phyloP scores from a whole-genome alignment of 2,888 invertebrate genomes.

The Charanyca ferruginea region DNA sequence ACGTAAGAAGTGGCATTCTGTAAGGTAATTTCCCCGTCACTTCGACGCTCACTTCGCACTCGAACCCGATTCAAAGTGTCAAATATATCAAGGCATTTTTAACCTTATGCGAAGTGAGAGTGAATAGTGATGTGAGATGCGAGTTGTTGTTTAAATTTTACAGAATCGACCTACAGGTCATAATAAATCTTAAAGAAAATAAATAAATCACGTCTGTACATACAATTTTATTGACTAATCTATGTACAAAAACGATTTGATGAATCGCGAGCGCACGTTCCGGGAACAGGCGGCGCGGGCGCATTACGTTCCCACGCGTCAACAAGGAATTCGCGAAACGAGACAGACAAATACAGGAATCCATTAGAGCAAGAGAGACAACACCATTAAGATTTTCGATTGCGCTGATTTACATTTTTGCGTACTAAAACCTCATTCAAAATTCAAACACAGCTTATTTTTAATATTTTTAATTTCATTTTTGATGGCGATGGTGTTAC shows the following conservation, averaged over 20 bases:
- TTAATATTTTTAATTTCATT: constrained; percentile 13
- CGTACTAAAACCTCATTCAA: constrained; percentile 37
- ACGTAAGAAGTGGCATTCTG: too few species aligned
- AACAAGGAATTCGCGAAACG: constrained; percentile 76
- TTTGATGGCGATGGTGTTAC: neutral
- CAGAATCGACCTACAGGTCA: too few species aligned
- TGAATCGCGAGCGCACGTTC: constrained; percentile 84
- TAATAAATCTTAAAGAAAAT: constrained; percentile 4
- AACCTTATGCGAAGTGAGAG: too few species aligned
- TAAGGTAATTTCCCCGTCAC: too few species aligned
- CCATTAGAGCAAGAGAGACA: constrained; percentile 53
- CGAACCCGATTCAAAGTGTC: too few species aligned
- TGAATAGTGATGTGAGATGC: too few species aligned
- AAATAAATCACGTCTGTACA: constrained; percentile 56
- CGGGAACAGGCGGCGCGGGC: constrained; percentile 78
- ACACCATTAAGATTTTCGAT: constrained; percentile 48
- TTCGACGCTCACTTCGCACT: too few species aligned
- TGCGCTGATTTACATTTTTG: constrained; percentile 77
- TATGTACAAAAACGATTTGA: constrained; percentile 81
- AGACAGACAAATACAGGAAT: constrained; percentile 64
- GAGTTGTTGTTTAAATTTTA: too few species aligned
- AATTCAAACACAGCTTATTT: constrained; percentile 14
- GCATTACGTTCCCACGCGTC: constrained; percentile 88
- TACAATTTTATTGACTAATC: constrained; percentile 63
- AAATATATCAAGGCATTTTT: too few species aligned